Evolutionary conservation across 2,113 vertebrate genomes (phyloP).

Genomic region (Toxotes chatareus): DNA sequence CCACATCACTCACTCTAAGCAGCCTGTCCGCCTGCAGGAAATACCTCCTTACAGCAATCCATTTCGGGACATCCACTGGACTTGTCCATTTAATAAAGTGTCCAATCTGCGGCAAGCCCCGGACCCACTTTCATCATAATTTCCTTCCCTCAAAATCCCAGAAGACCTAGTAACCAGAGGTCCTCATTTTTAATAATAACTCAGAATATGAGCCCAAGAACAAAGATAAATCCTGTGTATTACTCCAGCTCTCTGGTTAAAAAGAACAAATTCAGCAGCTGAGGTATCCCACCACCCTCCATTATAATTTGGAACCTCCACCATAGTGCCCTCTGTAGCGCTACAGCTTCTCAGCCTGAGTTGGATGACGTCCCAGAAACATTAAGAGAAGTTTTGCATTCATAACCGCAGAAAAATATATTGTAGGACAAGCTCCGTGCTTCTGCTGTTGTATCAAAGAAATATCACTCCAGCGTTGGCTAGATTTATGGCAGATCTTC

Average conservation of each 20-base stretch:
- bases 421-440: conserved; percentile 20
- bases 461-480: conserved; percentile 15
- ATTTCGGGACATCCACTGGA: conserved; percentile 60
- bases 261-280: conserved; percentile 49
- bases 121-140: conserved; percentile 56
- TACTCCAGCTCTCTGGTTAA: conserved; percentile 32
- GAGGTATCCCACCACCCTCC: conserved; percentile 14
- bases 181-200: conserved; percentile 60
- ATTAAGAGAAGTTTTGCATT: conserved; percentile 51
- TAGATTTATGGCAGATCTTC: conserved; percentile 58
- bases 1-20: conserved; percentile 75
- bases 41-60: conserved; percentile 67
- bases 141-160: conserved; percentile 51
- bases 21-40: conserved; percentile 73
- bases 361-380: conserved; percentile 61
- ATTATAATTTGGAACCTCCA: conserved; percentile 28
- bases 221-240: conserved; percentile 59
- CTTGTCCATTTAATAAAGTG: conserved; percentile 67
- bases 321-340: conserved; percentile 16
- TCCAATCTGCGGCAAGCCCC: conserved; percentile 51
- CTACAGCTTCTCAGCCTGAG: conserved; percentile 41
- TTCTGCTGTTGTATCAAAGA: conserved; percentile 57
- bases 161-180: conserved; percentile 27
- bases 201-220: conserved; percentile 35
- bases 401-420: conserved; percentile 56